Percentiles rank a stretch among this genome's conserved stretches.
Evolutionary conservation across 2,888 invertebrate genomes (phyloP).

Genomic region (Hydriomena furcata): DNA sequence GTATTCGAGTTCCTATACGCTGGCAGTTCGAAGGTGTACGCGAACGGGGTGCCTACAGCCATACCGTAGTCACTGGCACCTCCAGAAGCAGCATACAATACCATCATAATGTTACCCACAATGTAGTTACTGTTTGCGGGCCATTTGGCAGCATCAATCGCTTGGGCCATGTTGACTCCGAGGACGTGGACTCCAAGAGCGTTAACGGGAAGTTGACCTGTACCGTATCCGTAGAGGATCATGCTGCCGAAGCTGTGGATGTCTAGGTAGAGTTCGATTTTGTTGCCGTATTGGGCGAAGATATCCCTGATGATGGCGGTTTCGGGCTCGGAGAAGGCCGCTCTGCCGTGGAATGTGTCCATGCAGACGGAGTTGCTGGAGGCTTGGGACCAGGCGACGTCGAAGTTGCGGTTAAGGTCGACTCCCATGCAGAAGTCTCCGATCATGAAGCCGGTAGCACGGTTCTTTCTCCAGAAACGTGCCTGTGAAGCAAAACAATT

Average conservation of each 20-base stretch:
- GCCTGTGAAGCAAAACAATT: constrained; percentile 56
- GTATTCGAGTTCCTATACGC: constrained; percentile 45
- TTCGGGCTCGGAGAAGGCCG: constrained; percentile 87
- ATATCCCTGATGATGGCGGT: constrained; percentile 81
- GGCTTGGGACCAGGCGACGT: constrained; percentile 84
- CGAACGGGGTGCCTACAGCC: constrained; percentile 71
- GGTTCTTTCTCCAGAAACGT: constrained; percentile 87
- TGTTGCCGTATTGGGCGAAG: constrained; percentile 67
- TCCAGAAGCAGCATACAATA: constrained; percentile 84
- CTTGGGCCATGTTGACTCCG: constrained; percentile 59
- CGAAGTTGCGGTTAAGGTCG: constrained; percentile 90
- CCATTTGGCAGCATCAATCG: constrained; percentile 67
- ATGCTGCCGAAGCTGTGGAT: constrained; percentile 89
- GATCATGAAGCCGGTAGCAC: constrained; percentile 52
- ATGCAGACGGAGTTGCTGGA: constrained; percentile 77
- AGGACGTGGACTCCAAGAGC: constrained; percentile 58
- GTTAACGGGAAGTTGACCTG: constrained; percentile 67
- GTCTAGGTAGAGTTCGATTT: constrained; percentile 85
- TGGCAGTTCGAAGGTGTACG: constrained; percentile 86
- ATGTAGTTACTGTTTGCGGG: constrained; percentile 63
- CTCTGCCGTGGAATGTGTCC: constrained; percentile 84
- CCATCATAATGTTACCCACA: constrained; percentile 73
- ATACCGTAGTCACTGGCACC: constrained; percentile 85
- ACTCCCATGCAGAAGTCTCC: constrained; percentile 82
- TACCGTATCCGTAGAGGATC: constrained; percentile 64